Evolutionary conservation across 2,888 invertebrate genomes (phyloP).

Genomic region (Lochmaea crataegi): DNA sequence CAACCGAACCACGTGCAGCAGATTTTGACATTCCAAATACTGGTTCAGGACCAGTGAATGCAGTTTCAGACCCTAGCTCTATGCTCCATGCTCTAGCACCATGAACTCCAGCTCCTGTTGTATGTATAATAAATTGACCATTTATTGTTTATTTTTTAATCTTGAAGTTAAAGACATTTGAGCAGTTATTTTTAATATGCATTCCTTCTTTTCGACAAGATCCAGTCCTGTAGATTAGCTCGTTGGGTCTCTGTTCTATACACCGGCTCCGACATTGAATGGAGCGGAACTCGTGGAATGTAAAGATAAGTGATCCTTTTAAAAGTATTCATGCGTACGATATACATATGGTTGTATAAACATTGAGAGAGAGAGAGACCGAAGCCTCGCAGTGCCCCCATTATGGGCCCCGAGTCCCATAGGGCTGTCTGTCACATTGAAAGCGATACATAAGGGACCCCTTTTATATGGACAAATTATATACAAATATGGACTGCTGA

Average conservation of each 20-base stretch:
- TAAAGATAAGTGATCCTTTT: slow-evolving; percentile 62
- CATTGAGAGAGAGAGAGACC: slow-evolving; percentile 45
- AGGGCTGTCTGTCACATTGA: slow-evolving; percentile 62
- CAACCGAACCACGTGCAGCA: no score
- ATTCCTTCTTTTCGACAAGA: neutral
- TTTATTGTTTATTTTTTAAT: no score
- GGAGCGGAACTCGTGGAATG: slow-evolving; percentile 57
- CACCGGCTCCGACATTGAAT: slow-evolving; percentile 43
- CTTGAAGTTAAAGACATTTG: no score
- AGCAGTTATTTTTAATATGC: neutral
- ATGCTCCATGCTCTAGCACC: no score
- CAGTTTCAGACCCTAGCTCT: no score
- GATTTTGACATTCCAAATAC: no score
- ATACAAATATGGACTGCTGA: slow-evolving; percentile 67
- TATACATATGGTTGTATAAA: slow-evolving; percentile 63
- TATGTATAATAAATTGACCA: no score
- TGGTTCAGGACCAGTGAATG: no score
- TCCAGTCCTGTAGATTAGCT: slow-evolving; percentile 16
- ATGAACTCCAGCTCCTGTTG: no score
- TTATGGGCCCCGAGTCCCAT: slow-evolving; percentile 52
- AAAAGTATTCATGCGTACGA: slow-evolving; percentile 64
- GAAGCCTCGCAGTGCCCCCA: slow-evolving; percentile 39
- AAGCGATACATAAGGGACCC: slow-evolving; percentile 63
- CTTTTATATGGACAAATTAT: slow-evolving; percentile 67
- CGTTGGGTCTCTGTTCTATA: slow-evolving; percentile 12